Base-by-base conservation (phyloP, 2,888 invertebrate genomes). In the Abrostola tripartita region DNA sequence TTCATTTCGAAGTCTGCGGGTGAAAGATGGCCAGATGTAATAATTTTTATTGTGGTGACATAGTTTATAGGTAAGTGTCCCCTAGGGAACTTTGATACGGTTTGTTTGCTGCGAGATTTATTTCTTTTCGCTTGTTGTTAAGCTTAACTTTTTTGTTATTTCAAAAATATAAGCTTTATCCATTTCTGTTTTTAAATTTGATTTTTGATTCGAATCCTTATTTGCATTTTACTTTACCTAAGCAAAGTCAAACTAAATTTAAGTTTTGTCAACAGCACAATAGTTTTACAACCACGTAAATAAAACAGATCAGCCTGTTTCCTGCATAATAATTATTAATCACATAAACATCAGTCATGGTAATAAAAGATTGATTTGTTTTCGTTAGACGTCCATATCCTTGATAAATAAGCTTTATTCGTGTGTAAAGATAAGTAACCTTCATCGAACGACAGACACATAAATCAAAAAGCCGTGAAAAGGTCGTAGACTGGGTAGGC, bases 401-500 rank as follows among this genome's bases (percentile, higher is more conserved):
- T 86, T 84, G 86, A 85, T 89, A 90, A 90, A 90, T 88, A 87
- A 89, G 83, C 85, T 85, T 85, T 86, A 88, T 86, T 86, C 85
- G 83, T 86, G 82, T 79, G 83, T 85, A 84, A 79, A 84, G 92
- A 92, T 92, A 91, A 85, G 88, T 88, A 89, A 89, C 89, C 88
- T 88, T 84, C 85, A 88, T 87, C 81, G 81, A 82, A 85, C 79
- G 88, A 89, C 88, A 87, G 85, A 85, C 80, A 81, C 88, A 91
- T 92, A 92, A 93, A 92, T 91, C 92, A 92, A 89, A 88, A 89
- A 88, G 87, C 89, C 85, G 88, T 91, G 91, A 90, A 92, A 90
- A 89, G 89, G 88, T 88, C 86, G 84, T 77, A 83, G 67, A 70
- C 65, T 68, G 68, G 53, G 54, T 67, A 67, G 49, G 66, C 79